Evolutionary conservation across 2,888 invertebrate genomes (phyloP).

Genomic region (Vesta saturnalis): DNA sequence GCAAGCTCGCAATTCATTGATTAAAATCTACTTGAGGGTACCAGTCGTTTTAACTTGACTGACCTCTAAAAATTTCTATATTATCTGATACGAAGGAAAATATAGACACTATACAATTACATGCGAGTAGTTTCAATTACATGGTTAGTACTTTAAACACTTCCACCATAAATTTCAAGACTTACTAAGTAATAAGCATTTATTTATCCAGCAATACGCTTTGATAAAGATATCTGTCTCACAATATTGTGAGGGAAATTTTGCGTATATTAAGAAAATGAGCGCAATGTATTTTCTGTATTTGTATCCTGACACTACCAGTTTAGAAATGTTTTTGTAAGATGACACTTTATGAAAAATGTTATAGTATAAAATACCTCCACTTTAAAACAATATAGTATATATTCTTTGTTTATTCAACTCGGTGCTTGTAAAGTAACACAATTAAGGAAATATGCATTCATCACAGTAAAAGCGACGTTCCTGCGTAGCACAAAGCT

Average conservation of each 20-base stretch:
- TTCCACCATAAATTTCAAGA: too few relatives aligned
- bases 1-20: too few relatives aligned
- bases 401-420: constrained; percentile 22
- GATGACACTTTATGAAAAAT: constrained; percentile 25
- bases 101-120: too few relatives aligned
- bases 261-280: constrained; percentile 4
- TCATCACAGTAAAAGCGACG: constrained; percentile 33
- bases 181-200: too few relatives aligned
- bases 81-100: too few relatives aligned
- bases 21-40: too few relatives aligned
- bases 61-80: too few relatives aligned
- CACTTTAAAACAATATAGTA: constrained; percentile 13
- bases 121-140: too few relatives aligned
- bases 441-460: constrained; percentile 33
- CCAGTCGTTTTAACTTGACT: too few relatives aligned
- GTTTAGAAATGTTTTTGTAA: constrained; percentile 18
- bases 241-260: background rate
- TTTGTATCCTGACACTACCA: constrained; percentile 22
- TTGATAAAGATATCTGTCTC: too few relatives aligned
- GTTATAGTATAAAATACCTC: constrained; percentile 18
- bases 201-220: too few relatives aligned
- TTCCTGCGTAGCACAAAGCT: constrained; percentile 17
- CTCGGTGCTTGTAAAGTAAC: constrained; percentile 23
- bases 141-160: too few relatives aligned
- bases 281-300: constrained; percentile 15